Evolutionary conservation across 2,797 vertebrate species (phyloP).

Genomic region (Eulemur coronatus): DNA sequence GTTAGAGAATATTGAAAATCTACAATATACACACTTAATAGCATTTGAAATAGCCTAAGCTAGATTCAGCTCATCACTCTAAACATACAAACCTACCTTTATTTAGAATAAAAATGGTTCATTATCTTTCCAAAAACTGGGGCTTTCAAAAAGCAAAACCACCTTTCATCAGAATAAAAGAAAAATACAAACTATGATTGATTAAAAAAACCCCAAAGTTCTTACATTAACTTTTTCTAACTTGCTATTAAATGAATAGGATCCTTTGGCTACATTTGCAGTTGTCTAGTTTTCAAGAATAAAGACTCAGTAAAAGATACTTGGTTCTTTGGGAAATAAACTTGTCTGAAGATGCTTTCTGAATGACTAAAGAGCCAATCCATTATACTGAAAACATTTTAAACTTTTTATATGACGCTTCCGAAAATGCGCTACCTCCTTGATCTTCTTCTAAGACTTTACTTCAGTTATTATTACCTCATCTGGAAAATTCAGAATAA

Average conservation of each 20-base stretch:
- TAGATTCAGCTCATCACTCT: slow-evolving; percentile 6
- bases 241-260: not conserved
- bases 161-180: slow-evolving; percentile 31
- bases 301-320: not conserved
- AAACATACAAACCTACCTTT: slow-evolving; percentile 11
- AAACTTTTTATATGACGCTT: slow-evolving; percentile 10
- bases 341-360: not conserved
- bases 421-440: not conserved
- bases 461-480: slow-evolving; percentile 14
- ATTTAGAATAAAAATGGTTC: slow-evolving; percentile 18
- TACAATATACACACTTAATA: slow-evolving; percentile 40
- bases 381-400: slow-evolving; percentile 17
- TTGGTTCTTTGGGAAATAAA: slow-evolving; percentile 20
- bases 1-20: not conserved
- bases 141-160: slow-evolving; percentile 46
- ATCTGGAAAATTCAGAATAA: slow-evolving; percentile 31
- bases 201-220: not conserved
- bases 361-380: slow-evolving; percentile 1
- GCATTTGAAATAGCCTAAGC: slow-evolving; percentile 34
- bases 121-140: not conserved
- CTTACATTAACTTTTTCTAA: slow-evolving; percentile 14
- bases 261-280: not conserved
- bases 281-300: slow-evolving; percentile 21
- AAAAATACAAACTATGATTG: not conserved
- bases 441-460: not conserved